A percentile compares a stretch with the other conserved stretches of the same genome.
These are phyloP conservation scores for Trachemys scripta DNA, from an alignment of 2,113 vertebrate genomes.

Conservation along the genomic window DNA sequence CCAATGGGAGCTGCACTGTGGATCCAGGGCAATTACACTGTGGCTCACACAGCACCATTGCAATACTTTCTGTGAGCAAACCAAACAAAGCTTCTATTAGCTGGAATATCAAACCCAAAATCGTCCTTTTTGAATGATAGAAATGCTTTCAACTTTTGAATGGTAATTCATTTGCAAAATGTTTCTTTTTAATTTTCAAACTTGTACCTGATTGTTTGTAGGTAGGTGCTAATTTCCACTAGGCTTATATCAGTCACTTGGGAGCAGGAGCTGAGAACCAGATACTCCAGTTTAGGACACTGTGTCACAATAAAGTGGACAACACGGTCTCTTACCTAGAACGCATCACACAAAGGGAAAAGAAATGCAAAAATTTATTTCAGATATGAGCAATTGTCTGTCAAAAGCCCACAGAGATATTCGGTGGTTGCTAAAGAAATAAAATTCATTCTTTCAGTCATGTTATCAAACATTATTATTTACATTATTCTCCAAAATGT, in stretches of 20 bases:
- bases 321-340: slow-evolving; percentile 62
- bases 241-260: slow-evolving; percentile 72
- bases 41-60: accelerated
- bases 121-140: not conserved
- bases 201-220: slow-evolving; percentile 32
- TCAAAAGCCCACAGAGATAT: not conserved
- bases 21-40: not conserved
- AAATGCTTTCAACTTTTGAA: not conserved
- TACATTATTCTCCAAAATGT: not conserved
- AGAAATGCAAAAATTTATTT: not conserved
- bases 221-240: slow-evolving; percentile 69
- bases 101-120: not conserved
- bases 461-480: not conserved
- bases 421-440: not conserved
- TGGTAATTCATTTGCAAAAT: not conserved
- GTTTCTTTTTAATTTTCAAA: not conserved
- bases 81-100: not conserved
- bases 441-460: not conserved
- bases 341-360: not conserved
- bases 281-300: slow-evolving; percentile 58
- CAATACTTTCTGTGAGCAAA: not conserved
- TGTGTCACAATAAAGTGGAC: slow-evolving; percentile 65
- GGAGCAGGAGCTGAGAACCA: slow-evolving; percentile 74
- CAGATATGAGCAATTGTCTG: not conserved
- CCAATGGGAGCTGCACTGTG: not conserved